Conservation (phyloP, 2,113 vertebrate genomes). For the Embiotoca jacksoni region DNA sequence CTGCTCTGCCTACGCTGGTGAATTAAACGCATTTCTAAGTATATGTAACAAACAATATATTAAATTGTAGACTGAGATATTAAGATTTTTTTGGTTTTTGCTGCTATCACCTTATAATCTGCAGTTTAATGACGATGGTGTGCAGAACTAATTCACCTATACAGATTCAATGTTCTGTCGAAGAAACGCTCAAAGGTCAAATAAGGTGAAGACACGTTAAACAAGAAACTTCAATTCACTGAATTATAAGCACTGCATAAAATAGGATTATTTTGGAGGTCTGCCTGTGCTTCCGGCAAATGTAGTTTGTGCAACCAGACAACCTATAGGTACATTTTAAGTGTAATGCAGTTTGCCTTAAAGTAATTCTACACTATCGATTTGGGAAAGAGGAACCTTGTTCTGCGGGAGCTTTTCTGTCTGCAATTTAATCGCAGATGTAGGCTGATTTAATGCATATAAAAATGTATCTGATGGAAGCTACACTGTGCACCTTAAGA, state of each 20-base stretch:
- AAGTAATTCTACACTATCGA: conserved; percentile 65
- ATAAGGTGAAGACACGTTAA: conserved; percentile 31
- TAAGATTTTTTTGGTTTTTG: neutral
- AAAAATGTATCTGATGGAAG: neutral
- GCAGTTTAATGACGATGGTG: neutral
- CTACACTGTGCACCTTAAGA: neutral
- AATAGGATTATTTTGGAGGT: neutral
- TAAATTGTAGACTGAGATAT: too few relatives aligned
- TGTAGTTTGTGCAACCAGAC: neutral
- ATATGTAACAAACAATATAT: neutral
- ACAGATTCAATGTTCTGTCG: neutral
- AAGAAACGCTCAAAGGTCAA: conserved; percentile 39
- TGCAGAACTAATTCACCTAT: neutral
- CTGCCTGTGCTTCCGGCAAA: neutral
- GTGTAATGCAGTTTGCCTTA: conserved; percentile 1
- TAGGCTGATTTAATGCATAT: neutral
- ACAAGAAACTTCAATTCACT: conserved; percentile 8
- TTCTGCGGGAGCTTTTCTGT: conserved; percentile 7
- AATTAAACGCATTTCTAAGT: neutral
- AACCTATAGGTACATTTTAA: neutral
- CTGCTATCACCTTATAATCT: neutral
- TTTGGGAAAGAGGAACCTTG: conserved; percentile 64
- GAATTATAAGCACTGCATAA: neutral
- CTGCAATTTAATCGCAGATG: neutral
- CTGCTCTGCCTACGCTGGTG: too few relatives aligned